Conservation (phyloP, 1,140 invertebrate genomes). For the Nasonia vitripennis region DNA sequence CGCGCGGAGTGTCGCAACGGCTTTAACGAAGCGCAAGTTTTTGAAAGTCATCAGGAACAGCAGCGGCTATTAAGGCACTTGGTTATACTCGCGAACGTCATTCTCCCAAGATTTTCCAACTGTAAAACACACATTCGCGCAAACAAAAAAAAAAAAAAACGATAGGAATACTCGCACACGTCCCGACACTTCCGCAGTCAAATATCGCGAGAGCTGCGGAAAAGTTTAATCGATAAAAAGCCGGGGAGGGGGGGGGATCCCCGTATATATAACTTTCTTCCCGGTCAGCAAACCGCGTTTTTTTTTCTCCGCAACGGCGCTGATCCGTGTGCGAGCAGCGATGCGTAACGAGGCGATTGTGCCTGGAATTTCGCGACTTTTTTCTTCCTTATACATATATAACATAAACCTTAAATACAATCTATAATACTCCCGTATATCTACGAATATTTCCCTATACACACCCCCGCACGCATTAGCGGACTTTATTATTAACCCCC, state of each 20-base stretch:
- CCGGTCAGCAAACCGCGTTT: background rate
- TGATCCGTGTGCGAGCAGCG: background rate
- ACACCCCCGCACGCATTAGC: background rate
- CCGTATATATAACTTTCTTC: background rate
- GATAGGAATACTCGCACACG: too few relatives aligned
- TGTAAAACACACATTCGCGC: background rate
- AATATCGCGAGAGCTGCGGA: background rate
- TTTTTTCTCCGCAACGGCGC: background rate
- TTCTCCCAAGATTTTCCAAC: too few relatives aligned
- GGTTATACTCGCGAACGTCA: background rate
- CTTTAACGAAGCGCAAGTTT: background rate
- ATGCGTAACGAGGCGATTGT: slow-evolving; percentile 24
- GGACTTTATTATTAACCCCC: background rate
- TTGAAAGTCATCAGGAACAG: background rate
- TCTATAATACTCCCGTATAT: background rate
- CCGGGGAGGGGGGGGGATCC: too few relatives aligned
- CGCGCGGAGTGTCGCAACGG: background rate
- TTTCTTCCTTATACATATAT: background rate
- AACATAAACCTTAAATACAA: too few relatives aligned
- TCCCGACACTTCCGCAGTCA: background rate
- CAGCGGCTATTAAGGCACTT: background rate
- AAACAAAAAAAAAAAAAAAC: background rate
- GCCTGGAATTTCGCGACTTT: background rate
- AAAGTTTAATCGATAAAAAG: background rate
- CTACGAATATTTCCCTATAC: background rate